Evolutionary conservation across 2,888 invertebrate genomes (phyloP).

Genomic region (Lamellibrachia satsuma): DNA sequence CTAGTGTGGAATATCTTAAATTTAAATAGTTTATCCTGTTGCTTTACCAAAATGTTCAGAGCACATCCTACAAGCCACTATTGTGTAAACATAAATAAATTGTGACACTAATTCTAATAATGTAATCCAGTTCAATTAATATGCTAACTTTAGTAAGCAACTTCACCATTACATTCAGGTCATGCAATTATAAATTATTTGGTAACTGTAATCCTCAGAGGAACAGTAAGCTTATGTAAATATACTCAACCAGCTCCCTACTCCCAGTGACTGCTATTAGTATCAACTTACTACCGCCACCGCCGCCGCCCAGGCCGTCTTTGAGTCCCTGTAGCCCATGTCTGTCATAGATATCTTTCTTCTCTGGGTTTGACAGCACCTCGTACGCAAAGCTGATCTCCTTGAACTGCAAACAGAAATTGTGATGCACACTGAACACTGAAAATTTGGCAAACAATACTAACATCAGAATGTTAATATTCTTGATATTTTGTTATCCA

Average conservation of each 20-base stretch:
- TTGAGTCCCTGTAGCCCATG: conserved; percentile 88
- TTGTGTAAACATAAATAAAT: no score
- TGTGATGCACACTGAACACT: background rate
- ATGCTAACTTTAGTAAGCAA: background rate
- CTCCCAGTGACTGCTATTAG: background rate
- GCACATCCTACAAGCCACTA: no score
- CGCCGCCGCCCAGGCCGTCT: conserved; percentile 73
- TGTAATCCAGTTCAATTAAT: background rate
- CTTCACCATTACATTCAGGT: no score
- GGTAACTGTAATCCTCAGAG: no score
- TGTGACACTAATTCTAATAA: background rate
- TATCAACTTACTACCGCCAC: conserved; percentile 27
- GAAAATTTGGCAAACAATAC: background rate
- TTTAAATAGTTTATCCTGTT: no score
- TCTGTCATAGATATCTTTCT: conserved; percentile 85
- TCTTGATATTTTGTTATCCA: background rate
- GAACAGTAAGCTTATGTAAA: no score
- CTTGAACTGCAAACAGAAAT: conserved; percentile 73
- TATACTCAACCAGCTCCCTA: no score
- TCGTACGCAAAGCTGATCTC: conserved; percentile 96
- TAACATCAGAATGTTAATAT: background rate
- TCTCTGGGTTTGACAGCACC: conserved; percentile 87
- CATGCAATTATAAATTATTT: no score
- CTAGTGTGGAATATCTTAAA: no score
- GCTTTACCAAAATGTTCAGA: no score